Evolutionary conservation across 2,888 invertebrate genomes (phyloP), one percentile per base, ranked within the genome.

Genomic region (Rhogogaster chlorosoma): DNA sequence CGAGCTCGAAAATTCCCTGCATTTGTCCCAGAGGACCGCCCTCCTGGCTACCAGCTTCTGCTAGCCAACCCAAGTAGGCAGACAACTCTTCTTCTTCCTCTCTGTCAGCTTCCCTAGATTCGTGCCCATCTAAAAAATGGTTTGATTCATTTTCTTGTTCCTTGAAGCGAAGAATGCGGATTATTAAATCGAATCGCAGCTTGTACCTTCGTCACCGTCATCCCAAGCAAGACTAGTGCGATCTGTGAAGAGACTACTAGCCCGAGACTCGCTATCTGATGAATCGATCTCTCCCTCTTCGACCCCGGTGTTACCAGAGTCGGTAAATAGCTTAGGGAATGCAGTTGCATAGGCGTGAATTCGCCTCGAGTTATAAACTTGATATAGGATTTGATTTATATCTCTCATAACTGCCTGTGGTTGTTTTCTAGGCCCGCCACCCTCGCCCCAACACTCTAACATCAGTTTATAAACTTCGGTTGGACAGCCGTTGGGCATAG

Each of bases 381-480:
- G 95, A 91, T 97, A 96, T 87, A 97, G 94, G 91, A 97, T 95
- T 93, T 97, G 97, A 94, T 97, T 97, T 88, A 97, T 96, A 94
- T 97, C 97, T 91, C 97, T 95, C 96, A 98, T 97, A 90, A 98
- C 96, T 86, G 96, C 96, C 94, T 98, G 98, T 83, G 97, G 98
- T 89, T 97, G 96, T 92, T 97, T 96, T 36, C 97, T 94, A 73
- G 95, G 94, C 85, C 96, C 96, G 9, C 96, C 96, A 92, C 97
- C 96, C 83, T 95, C 93, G 89, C 96, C 95, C 98, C 98, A 98
- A 91, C 98, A 98, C 90, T 97, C 97, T 86, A 94, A 94, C 95
- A 98, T 96, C 70, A 98, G 94, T 87, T 95, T 94, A 93, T 97
- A 97, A 88, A 98, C 96, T 91, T 96, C 97, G 45, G 94, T 91